Evolutionary conservation across 2,888 invertebrate genomes (phyloP).

Genomic region (Philereme vetulata): DNA sequence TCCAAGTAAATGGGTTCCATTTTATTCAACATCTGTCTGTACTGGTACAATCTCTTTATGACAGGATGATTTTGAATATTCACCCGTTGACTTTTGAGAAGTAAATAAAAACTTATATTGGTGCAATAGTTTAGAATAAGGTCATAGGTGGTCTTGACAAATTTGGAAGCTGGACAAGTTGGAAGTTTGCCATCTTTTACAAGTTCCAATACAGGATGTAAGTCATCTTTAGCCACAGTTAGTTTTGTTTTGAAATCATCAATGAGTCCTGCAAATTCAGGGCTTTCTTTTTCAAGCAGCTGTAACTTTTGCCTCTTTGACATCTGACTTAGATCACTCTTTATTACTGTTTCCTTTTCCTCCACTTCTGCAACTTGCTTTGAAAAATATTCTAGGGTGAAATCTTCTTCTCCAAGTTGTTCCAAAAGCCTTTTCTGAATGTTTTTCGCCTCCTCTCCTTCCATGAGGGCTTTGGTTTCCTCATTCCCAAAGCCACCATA

Average conservation of each 20-base stretch:
- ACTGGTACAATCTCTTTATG: slow-evolving; percentile 91
- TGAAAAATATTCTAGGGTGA: slow-evolving; percentile 84
- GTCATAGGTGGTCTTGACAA: slow-evolving; percentile 88
- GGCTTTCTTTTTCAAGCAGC: slow-evolving; percentile 92
- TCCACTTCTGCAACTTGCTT: slow-evolving; percentile 66
- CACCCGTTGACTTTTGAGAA: slow-evolving; percentile 90
- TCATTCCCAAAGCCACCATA: slow-evolving; percentile 88
- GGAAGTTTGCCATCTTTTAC: slow-evolving; percentile 85
- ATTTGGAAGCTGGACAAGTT: slow-evolving; percentile 87
- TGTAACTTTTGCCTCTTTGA: slow-evolving; percentile 90
- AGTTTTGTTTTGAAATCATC: slow-evolving; percentile 91
- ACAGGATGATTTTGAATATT: slow-evolving; percentile 94
- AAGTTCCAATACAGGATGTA: slow-evolving; percentile 87
- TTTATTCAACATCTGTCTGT: slow-evolving; percentile 89
- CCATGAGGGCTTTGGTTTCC: slow-evolving; percentile 88
- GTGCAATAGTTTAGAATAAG: slow-evolving; percentile 91
- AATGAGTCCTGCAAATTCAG: slow-evolving; percentile 91
- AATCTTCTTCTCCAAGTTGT: slow-evolving; percentile 91
- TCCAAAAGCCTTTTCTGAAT: slow-evolving; percentile 90
- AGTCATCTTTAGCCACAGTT: slow-evolving; percentile 85
- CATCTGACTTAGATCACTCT: slow-evolving; percentile 90
- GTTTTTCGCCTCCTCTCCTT: slow-evolving; percentile 92
- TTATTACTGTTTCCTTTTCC: slow-evolving; percentile 84
- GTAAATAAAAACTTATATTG: slow-evolving; percentile 93
- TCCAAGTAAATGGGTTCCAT: slow-evolving; percentile 88